Evolutionary conservation across 2,113 vertebrate genomes (phyloP), one percentile per base, ranked within the genome.

Genomic region (Emydocephalus ijimae): DNA sequence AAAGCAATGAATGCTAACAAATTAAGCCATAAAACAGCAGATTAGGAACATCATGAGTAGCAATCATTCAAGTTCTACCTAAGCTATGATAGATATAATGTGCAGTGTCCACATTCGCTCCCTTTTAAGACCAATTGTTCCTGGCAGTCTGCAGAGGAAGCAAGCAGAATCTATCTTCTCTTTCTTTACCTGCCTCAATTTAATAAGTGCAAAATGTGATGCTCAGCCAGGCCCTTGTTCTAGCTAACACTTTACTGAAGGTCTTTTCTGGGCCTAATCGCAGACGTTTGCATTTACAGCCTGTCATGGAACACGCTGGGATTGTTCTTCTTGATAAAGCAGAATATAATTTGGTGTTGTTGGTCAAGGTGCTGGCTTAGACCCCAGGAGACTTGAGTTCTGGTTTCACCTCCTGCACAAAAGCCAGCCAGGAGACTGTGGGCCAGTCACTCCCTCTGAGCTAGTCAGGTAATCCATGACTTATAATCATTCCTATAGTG

Each of bases 11-110:
- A 86, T 12, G n/a, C 52, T 88, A 39, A 69, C 59, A 87, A 64
- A 92, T 64, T 54, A 88, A 87, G 56, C 39, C 52, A 59, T 88
- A 88, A 92, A 92, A 92, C 50, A 64, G 91, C 57, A 69, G 45
- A 86, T 52, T 64, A 92, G 91, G 56, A 92, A 54, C 57, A 43
- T n/a, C 61, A 85, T 39, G 85, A 14, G 85, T 59, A 54, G 56
- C 34, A 39, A 52, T 43, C 88, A 26, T 89, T 92, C 45, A 85
- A 85, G 74, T 34, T 29, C 54, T 39, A 50, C 29, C 6, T 55
- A 59, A 24, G 20, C 24, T 48, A 50, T 45, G 54, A 59, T 55
- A 57, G 29, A 20, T 18, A 69, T 29, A 85, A 85, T 18, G 87
- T 20, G n/a, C 61, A 61, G 86, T 88, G 48, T 5, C 59, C 59